phyloP scores from a whole-genome alignment of 2,797 vertebrate genomes.

The Microctenopoma stevenorrisi region DNA sequence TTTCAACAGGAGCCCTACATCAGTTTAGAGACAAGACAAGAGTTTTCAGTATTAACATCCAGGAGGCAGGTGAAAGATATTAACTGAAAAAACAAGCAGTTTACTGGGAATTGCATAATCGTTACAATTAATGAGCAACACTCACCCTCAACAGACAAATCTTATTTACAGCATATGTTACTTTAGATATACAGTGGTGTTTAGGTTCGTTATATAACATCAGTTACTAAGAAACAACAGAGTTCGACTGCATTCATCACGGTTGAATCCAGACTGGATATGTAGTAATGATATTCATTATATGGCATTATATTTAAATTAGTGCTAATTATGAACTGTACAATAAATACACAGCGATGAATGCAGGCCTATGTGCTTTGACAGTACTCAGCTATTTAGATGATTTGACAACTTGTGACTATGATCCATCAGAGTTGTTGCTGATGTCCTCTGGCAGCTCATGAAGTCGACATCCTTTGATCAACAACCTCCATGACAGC shows the following conservation, averaged over 20 bases:
- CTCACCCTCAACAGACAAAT: slow-evolving; percentile 70
- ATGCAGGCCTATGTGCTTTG: slow-evolving; percentile 1
- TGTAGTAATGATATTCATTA: not conserved
- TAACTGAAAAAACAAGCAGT: slow-evolving; percentile 78
- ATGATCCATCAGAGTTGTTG: slow-evolving; percentile 18
- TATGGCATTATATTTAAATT: slow-evolving; percentile 25
- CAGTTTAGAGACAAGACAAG: not conserved
- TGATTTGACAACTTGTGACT: slow-evolving; percentile 16
- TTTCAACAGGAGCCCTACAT: not conserved
- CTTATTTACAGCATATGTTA: slow-evolving; percentile 83
- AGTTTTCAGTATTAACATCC: slow-evolving; percentile 8
- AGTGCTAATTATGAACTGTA: slow-evolving; percentile 32
- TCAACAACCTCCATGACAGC: slow-evolving; percentile 24
- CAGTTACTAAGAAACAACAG: slow-evolving; percentile 82
- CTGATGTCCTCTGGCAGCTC: slow-evolving; percentile 26
- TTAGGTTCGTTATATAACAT: slow-evolving; percentile 69
- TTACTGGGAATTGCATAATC: slow-evolving; percentile 80
- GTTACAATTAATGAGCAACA: slow-evolving; percentile 81
- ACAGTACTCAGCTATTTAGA: not conserved
- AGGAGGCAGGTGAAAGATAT: slow-evolving; percentile 22
- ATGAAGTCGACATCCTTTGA: slow-evolving; percentile 38
- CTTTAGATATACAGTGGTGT: slow-evolving; percentile 80
- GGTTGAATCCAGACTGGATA: slow-evolving; percentile 24
- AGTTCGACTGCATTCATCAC: slow-evolving; percentile 55
- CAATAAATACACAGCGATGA: slow-evolving; percentile 24